These are phyloP conservation scores for Spatulosminthurus flaviceps DNA, from an alignment of 2,888 invertebrate genomes.

Conservation along the genomic window DNA sequence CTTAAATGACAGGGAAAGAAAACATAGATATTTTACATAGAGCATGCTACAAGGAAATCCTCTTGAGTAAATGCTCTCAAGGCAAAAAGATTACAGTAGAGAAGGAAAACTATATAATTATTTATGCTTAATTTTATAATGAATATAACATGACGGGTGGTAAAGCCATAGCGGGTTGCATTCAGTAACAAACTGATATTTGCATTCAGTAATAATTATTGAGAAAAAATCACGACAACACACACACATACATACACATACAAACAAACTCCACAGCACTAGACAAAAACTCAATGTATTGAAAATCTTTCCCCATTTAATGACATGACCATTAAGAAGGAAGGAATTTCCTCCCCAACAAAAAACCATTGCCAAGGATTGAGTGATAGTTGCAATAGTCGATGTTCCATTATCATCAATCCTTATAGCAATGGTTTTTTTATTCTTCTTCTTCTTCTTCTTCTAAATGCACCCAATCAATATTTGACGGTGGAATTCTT, in stretches of 20 bases:
- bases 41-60: neutral
- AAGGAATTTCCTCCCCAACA: neutral
- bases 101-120: slow-evolving; percentile 8
- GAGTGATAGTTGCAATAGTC: neutral
- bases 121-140: slow-evolving; percentile 26
- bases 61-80: neutral
- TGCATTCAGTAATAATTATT: slow-evolving; percentile 10
- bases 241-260: neutral
- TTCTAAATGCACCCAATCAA: no score
- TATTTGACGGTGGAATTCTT: no score
- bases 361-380: neutral
- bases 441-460: no score
- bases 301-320: slow-evolving; percentile 1
- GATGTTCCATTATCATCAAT: neutral
- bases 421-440: no score
- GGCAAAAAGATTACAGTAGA: neutral
- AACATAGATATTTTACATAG: neutral
- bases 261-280: no score
- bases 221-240: slow-evolving; percentile 1
- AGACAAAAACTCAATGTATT: no score
- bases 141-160: slow-evolving; percentile 25
- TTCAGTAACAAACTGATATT: slow-evolving; percentile 18
- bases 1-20: no score
- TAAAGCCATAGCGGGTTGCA: slow-evolving; percentile 19
- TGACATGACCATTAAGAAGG: neutral